Conservation (phyloP, 2,113 vertebrate species). For the Myotis lucifugus region DNA sequence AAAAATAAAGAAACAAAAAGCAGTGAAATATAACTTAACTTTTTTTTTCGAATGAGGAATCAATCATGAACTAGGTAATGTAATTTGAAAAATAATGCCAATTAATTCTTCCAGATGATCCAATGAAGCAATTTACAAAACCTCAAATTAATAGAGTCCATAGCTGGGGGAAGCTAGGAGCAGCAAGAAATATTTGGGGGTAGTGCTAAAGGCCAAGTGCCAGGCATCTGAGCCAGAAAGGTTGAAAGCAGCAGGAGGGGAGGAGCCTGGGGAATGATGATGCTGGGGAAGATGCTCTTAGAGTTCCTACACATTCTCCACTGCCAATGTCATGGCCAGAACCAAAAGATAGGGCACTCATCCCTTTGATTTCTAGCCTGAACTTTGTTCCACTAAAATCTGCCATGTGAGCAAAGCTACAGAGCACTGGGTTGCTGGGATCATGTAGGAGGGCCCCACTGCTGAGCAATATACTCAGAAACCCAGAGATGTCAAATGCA, state of each 20-base stretch:
- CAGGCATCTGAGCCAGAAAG: background rate
- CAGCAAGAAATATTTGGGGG: background rate
- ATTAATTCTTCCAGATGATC: background rate
- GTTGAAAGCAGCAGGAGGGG: background rate
- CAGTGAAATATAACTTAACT: background rate
- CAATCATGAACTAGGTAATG: background rate
- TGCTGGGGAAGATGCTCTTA: background rate
- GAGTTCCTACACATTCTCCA: background rate
- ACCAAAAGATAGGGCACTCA: background rate
- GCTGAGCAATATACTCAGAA: background rate
- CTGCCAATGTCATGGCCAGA: background rate
- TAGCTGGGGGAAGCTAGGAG: background rate
- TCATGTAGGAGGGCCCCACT: background rate
- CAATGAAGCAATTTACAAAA: background rate
- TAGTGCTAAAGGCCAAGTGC: background rate
- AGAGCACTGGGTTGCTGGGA: background rate
- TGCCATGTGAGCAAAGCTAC: background rate
- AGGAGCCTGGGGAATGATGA: background rate
- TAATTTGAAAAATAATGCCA: conserved; percentile 36
- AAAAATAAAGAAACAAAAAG: background rate
- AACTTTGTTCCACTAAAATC: background rate
- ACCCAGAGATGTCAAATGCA: background rate
- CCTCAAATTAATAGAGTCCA: background rate
- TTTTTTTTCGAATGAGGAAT: background rate
- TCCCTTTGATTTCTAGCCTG: background rate